A percentile compares a stretch with the other conserved stretches of the same genome.
Evolutionary conservation across 2,113 vertebrate species (phyloP).

Genomic region (Campylomormyrus tamandua): DNA sequence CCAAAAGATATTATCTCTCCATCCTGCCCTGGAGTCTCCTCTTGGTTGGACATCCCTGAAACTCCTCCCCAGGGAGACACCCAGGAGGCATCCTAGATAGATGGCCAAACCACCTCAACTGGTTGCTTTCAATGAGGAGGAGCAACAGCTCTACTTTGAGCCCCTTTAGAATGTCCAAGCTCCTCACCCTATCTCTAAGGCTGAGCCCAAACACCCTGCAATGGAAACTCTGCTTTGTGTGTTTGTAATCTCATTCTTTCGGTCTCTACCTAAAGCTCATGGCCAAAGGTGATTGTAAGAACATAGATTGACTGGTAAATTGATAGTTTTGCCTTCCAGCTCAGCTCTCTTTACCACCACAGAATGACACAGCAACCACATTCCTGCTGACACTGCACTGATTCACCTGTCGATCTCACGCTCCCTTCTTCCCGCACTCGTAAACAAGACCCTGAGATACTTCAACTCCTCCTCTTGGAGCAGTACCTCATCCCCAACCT

Average conservation of each 20-base stretch:
- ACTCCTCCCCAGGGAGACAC: neutral
- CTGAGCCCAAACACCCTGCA: neutral
- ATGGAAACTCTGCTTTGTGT: neutral
- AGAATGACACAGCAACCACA: neutral
- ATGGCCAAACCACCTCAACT: neutral
- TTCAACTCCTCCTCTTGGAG: neutral
- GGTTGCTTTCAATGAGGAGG: neutral
- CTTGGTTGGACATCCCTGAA: neutral
- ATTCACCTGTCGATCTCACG: neutral
- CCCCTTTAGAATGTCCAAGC: neutral
- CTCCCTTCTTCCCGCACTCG: neutral
- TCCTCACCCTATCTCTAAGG: neutral
- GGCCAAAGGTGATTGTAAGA: neutral
- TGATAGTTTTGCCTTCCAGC: neutral
- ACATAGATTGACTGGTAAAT: neutral
- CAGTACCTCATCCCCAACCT: neutral
- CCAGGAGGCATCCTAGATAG: neutral
- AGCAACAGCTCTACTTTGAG: neutral
- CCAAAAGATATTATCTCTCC: neutral
- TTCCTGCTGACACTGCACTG: neutral
- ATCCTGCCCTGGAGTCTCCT: neutral
- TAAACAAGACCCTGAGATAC: neutral
- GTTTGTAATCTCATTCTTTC: neutral
- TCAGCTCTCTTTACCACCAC: neutral
- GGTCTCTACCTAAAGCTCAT: neutral